A percentile compares a stretch with the other conserved stretches of the same genome.
phyloP scores from a whole-genome alignment of 2,888 invertebrate species.

The Cyclophora albipunctata region DNA sequence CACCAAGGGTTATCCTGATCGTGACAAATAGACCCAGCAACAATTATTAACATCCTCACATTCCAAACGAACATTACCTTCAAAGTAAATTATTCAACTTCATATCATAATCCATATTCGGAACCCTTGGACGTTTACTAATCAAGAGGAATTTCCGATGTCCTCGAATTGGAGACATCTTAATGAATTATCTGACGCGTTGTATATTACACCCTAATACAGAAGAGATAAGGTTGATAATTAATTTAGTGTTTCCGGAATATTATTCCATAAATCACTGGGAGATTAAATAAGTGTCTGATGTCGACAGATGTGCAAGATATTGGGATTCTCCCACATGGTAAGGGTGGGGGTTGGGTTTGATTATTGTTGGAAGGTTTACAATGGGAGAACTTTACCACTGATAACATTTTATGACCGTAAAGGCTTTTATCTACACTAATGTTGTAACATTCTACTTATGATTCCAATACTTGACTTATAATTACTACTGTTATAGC shows the following conservation, averaged over 20 bases:
- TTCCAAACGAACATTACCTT: too few species aligned
- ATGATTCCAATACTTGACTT: too few species aligned
- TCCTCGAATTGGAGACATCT: constrained; percentile 7
- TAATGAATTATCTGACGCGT: constrained; percentile 11
- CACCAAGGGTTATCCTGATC: too few species aligned
- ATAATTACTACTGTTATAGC: too few species aligned
- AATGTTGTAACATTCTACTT: too few species aligned
- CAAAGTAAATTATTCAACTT: constrained; percentile 4
- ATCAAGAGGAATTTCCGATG: constrained; percentile 24
- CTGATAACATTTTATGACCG: too few species aligned
- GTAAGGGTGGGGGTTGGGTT: too few species aligned
- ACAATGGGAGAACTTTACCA: too few species aligned
- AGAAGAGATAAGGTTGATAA: constrained; percentile 13
- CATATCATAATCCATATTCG: constrained; percentile 7
- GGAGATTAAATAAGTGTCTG: constrained; percentile 41
- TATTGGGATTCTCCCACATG: constrained; percentile 1
- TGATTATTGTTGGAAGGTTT: too few species aligned
- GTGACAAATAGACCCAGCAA: too few species aligned
- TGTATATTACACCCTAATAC: constrained; percentile 12
- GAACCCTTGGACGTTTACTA: constrained; percentile 14
- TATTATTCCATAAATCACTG: constrained; percentile 39
- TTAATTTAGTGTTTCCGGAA: constrained; percentile 18
- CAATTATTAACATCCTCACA: too few species aligned
- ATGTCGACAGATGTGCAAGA: constrained; percentile 27
- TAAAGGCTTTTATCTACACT: too few species aligned